phyloP scores from a whole-genome alignment of 2,113 vertebrate genomes.

The Tangachromis dhanisi region DNA sequence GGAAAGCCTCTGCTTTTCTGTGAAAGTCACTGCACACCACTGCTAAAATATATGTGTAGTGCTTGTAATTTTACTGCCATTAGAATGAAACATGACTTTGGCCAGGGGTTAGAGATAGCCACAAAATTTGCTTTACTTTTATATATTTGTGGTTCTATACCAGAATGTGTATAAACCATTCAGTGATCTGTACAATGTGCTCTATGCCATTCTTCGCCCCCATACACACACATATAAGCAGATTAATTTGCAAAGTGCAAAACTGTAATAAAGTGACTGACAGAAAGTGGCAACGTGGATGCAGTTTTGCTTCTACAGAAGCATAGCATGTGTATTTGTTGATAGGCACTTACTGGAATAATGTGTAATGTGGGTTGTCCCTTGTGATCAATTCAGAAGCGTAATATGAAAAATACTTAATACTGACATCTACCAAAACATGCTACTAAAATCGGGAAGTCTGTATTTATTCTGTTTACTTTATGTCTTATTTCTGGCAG shows the following conservation, averaged over 20 bases:
- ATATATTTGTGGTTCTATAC: neutral
- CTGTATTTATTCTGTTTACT: constrained; percentile 13
- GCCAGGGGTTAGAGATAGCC: neutral
- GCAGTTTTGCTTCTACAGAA: neutral
- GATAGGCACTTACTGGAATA: neutral
- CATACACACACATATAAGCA: neutral
- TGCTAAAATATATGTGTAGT: neutral
- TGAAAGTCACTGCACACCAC: neutral
- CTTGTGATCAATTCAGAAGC: neutral
- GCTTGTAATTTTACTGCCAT: neutral
- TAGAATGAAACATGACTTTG: neutral
- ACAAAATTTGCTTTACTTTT: neutral
- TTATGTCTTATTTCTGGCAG: constrained; percentile 20
- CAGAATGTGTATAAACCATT: neutral
- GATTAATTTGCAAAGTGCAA: constrained; percentile 3
- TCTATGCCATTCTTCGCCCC: neutral
- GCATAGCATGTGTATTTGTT: neutral
- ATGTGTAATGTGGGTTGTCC: neutral
- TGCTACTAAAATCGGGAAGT: neutral
- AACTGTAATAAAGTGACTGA: neutral
- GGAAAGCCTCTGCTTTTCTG: neutral
- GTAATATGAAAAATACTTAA: constrained; percentile 30
- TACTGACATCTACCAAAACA: constrained; percentile 3
- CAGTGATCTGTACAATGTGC: neutral
- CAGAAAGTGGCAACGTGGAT: neutral